Conservation (phyloP, 64 coral and sea anemone genomes). For the Porites lutea region DNA sequence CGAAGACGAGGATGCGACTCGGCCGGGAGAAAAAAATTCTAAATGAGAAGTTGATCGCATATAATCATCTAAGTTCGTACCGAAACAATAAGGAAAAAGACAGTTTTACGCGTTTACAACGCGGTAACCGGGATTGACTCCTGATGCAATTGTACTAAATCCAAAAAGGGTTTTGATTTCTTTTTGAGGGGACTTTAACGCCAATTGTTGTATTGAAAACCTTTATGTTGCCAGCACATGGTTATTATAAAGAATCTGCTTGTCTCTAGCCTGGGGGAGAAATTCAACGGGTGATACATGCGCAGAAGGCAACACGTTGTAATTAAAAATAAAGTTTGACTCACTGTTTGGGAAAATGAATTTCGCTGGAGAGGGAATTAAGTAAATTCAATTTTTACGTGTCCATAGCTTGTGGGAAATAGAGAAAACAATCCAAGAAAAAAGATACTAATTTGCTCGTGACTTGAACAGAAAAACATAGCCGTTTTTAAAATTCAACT, state of each 20-base stretch:
- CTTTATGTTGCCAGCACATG: slow-evolving; percentile 44
- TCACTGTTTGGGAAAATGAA: not conserved
- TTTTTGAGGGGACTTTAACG: slow-evolving; percentile 3
- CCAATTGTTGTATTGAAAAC: slow-evolving; percentile 21
- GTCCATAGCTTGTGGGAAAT: not conserved
- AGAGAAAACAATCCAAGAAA: not conserved
- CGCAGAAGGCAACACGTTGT: not conserved
- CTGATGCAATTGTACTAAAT: slow-evolving; percentile 37
- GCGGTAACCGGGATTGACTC: slow-evolving; percentile 32
- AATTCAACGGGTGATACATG: not conserved
- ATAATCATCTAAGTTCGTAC: not conserved
- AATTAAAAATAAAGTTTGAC: not conserved
- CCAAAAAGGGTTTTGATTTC: slow-evolving; percentile 36
- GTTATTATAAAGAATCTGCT: not conserved
- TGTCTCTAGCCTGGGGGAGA: slow-evolving; percentile 20
- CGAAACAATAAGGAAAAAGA: not conserved
- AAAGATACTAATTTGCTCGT: not conserved
- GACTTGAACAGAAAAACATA: not conserved
- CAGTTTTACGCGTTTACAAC: slow-evolving; percentile 19
- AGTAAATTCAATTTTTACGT: not conserved
- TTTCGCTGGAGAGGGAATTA: not conserved
- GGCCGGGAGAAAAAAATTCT: not conserved
- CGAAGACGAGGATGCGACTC: not conserved
- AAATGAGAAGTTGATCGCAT: not conserved
- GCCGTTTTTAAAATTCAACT: not conserved